Evolutionary conservation across 1,140 invertebrate species (phyloP), one percentile per base, ranked within the genome.

Genomic region (Drosophila pruinosa): DNA sequence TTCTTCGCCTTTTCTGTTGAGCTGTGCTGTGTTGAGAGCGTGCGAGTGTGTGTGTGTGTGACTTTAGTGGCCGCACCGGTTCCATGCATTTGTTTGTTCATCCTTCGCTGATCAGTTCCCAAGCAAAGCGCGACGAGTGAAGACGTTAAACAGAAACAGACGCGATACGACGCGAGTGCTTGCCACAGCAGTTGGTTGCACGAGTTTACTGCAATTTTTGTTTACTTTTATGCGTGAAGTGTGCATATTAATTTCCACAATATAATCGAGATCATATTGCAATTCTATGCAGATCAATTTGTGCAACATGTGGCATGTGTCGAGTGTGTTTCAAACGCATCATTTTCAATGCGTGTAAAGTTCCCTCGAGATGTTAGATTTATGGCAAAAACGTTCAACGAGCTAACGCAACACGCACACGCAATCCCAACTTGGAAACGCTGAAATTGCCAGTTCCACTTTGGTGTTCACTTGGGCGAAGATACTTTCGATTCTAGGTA

Each of bases 51-150:
- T 14, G 8, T 50, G 21, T 31, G 2, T 45, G 41, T 7, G n/a
- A 14, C 21, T 70, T 56, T 54, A 34, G 61, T 71, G 12, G 52
- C 61, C 3, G 41, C 68, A 65, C 68, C 52, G 68, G 68, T 64
- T 71, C 61, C 41, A 50, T 48, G 34, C 41, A 50, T 31, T 43
- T 34, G 48, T 34, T 65, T 45, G 41, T 56, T 34, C 52, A 52
- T 71, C 31, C 52, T 50, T 26, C 5, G 5, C 31, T n/a, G 61
- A 56, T 64, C 61, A 71, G 68, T 71, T 57, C 14, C 15, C 41
- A 10, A 65, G 8, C 34, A 57, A n/a, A 57, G 21, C 62, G 68
- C 68, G 36, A 43, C 31, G 61, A 65, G 68, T 43, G 43, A 56
- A 71, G 52, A 71, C 68, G 45, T 56, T 14, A 31, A 7, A 17